A percentile compares a stretch with the other conserved stretches of the same genome.
Conservation (phyloP, 2,113 vertebrate genomes). For the Chaetops frenatus region DNA sequence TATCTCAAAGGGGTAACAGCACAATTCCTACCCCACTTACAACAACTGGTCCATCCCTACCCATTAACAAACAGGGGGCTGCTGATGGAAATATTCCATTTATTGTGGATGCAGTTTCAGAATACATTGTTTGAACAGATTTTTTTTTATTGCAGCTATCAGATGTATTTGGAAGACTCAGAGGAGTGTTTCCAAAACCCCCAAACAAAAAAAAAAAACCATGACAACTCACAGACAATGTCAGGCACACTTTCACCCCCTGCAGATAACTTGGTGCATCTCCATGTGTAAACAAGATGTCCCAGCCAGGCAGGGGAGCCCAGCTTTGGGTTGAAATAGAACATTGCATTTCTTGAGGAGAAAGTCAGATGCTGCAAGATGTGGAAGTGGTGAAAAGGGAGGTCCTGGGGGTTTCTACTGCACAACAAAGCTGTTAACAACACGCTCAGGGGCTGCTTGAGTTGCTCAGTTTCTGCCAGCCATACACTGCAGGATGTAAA, state of each 20-base stretch:
- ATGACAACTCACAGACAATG: constrained; percentile 74
- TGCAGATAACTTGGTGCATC: constrained; percentile 65
- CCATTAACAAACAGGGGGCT: constrained; percentile 7
- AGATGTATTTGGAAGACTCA: constrained; percentile 76
- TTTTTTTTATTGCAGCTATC: constrained; percentile 77
- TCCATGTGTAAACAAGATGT: constrained; percentile 46
- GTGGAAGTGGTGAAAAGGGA: background rate
- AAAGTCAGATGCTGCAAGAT: background rate
- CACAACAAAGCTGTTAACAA: background rate
- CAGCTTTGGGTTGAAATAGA: constrained; percentile 1
- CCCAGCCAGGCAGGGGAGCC: constrained; percentile 47
- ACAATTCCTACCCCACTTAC: background rate
- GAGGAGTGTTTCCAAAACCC: constrained; percentile 70
- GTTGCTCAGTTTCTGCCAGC: constrained; percentile 35
- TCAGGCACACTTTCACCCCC: constrained; percentile 71
- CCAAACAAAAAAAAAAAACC: constrained; percentile 9
- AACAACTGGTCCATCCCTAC: background rate
- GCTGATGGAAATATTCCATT: constrained; percentile 80
- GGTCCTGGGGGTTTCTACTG: background rate
- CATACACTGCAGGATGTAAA: background rate
- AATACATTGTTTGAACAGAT: constrained; percentile 80
- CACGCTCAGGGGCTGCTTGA: background rate
- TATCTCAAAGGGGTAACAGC: accelerated
- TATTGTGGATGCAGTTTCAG: constrained; percentile 91
- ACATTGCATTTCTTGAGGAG: background rate